Conservation (phyloP, 2,888 invertebrate species). For the Archaeoteleia sp. region DNA sequence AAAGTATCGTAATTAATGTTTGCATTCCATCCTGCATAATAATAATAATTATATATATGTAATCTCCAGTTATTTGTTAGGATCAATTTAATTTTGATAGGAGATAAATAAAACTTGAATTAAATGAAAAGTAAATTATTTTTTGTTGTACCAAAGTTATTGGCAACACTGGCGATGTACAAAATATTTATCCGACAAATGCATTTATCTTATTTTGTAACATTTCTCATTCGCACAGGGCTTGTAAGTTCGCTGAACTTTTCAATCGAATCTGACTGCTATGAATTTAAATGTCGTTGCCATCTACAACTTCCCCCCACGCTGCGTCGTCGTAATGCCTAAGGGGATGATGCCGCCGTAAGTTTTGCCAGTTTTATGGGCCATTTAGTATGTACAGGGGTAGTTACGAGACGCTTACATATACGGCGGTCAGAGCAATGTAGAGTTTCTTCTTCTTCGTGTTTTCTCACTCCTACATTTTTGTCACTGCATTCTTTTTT, state of each 20-base stretch:
- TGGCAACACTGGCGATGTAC: too few species aligned
- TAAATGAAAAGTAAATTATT: too few species aligned
- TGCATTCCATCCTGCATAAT: too few species aligned
- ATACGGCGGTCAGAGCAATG: neutral
- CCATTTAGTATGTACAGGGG: neutral
- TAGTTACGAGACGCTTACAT: neutral
- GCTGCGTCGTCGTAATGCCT: neutral
- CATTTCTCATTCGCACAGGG: neutral
- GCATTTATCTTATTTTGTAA: neutral
- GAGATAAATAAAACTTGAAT: too few species aligned
- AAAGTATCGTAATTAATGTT: too few species aligned
- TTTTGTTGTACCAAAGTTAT: too few species aligned
- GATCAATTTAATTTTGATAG: too few species aligned
- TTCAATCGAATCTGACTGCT: slow-evolving; percentile 3
- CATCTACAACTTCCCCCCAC: neutral
- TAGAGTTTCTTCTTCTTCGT: neutral
- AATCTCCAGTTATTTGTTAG: too few species aligned
- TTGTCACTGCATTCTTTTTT: too few species aligned
- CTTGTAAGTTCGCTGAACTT: slow-evolving; percentile 3
- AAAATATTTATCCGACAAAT: neutral
- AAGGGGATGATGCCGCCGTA: neutral
- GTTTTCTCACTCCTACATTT: neutral
- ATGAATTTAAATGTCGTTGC: slow-evolving; percentile 2
- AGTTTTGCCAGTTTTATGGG: slow-evolving; percentile 7
- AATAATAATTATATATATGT: too few species aligned